A percentile compares a stretch with the other conserved stretches of the same genome.
Evolutionary conservation across 2,797 vertebrate genomes (phyloP).

Genomic region (Cirrhinus molitorella): DNA sequence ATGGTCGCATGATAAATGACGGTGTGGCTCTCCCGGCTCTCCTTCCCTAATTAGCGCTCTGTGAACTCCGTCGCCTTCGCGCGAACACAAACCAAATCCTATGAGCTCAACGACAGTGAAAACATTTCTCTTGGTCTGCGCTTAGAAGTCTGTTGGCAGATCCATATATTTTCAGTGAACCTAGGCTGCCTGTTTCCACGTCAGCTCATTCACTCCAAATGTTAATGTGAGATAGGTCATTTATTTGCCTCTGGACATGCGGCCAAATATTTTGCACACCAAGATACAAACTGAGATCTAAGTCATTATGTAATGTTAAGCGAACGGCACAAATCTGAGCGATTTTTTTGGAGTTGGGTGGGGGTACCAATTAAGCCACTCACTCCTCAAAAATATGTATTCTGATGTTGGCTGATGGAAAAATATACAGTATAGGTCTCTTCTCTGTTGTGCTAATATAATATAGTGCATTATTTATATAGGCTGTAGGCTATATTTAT

Average conservation of each 20-base stretch:
- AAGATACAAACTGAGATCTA: slow-evolving; percentile 7
- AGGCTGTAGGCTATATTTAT: too few relatives aligned
- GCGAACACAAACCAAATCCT: slow-evolving; percentile 59
- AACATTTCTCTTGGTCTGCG: slow-evolving; percentile 67
- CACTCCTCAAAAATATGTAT: not conserved
- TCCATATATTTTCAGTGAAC: slow-evolving; percentile 64
- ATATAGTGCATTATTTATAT: too few relatives aligned
- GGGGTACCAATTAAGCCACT: not conserved
- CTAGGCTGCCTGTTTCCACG: slow-evolving; percentile 60
- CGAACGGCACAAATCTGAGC: slow-evolving; percentile 25
- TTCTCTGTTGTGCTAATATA: too few relatives aligned
- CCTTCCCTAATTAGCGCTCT: slow-evolving; percentile 73
- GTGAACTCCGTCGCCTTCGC: slow-evolving; percentile 63
- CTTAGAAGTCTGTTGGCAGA: slow-evolving; percentile 65
- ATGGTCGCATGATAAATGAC: slow-evolving; percentile 72
- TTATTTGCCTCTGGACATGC: slow-evolving; percentile 48
- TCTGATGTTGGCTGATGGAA: too few relatives aligned
- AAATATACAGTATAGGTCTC: too few relatives aligned
- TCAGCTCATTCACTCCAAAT: slow-evolving; percentile 59
- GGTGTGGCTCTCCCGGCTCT: slow-evolving; percentile 69
- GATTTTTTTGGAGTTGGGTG: not conserved
- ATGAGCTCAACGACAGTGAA: slow-evolving; percentile 72
- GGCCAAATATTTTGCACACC: slow-evolving; percentile 7
- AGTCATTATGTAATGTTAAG: slow-evolving; percentile 7
- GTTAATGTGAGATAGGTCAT: slow-evolving; percentile 46